Evolutionary conservation across 2,888 invertebrate species (phyloP).

Genomic region (Cotesia congregata): DNA sequence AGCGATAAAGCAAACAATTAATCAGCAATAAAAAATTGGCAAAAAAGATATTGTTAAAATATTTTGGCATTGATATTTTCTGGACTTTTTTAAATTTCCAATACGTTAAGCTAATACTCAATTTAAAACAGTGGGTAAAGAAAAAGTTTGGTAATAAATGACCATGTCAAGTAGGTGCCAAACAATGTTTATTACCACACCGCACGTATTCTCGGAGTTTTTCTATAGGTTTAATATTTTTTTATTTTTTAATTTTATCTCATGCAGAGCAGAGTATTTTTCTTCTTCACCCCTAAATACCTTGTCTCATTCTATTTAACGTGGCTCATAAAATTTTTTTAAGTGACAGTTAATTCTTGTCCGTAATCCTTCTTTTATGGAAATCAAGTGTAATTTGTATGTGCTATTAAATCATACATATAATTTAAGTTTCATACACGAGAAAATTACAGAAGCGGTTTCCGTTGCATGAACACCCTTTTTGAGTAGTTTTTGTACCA

Average conservation of each 20-base stretch:
- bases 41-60: neutral
- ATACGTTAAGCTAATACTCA: neutral
- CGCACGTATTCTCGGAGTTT: constrained; percentile 15
- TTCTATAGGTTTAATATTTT: constrained; percentile 6
- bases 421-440: too few species aligned
- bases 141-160: constrained; percentile 18
- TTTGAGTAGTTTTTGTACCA: too few species aligned
- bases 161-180: constrained; percentile 10
- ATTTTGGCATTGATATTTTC: neutral
- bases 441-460: too few species aligned
- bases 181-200: constrained; percentile 22
- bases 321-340: constrained; percentile 26
- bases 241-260: constrained; percentile 21
- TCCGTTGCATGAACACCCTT: too few species aligned
- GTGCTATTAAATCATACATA: too few species aligned
- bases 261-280: constrained; percentile 38
- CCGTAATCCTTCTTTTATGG: neutral
- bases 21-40: neutral
- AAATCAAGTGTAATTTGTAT: neutral
- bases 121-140: constrained; percentile 8
- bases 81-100: neutral
- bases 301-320: constrained; percentile 28
- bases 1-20: neutral
- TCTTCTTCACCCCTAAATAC: constrained; percentile 27
- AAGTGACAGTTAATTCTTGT: constrained; percentile 38